Percentiles rank a stretch among this genome's conserved stretches.
Evolutionary conservation across 2,888 invertebrate species (phyloP).

Genomic region (Homarus gammarus): DNA sequence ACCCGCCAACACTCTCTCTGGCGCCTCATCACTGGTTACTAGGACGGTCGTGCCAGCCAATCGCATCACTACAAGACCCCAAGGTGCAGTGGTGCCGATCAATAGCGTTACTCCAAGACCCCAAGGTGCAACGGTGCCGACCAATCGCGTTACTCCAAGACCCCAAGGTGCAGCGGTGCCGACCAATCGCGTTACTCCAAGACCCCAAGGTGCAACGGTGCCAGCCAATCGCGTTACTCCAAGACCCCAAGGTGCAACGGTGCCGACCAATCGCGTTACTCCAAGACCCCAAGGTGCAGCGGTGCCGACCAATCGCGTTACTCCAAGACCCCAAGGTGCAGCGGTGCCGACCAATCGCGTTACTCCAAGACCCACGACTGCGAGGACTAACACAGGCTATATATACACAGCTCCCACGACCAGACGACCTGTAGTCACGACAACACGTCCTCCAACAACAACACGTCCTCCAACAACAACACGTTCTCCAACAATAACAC

Average conservation of each 20-base stretch:
- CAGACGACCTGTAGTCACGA: not conserved
- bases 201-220: too few relatives aligned
- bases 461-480: not conserved
- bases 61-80: not conserved
- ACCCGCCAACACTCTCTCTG: not conserved
- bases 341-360: not conserved
- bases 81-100: not conserved
- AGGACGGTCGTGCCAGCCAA: too few relatives aligned
- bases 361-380: not conserved
- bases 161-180: not conserved
- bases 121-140: not conserved
- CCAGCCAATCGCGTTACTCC: not conserved
- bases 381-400: not conserved
- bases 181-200: not conserved
- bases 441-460: not conserved
- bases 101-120: not conserved
- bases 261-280: not conserved
- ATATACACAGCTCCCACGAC: not conserved
- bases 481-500: not conserved
- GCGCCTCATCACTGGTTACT: too few relatives aligned
- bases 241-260: not conserved
- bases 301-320: too few relatives aligned
- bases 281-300: not conserved
- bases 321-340: too few relatives aligned
- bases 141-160: not conserved